phyloP scores from a whole-genome alignment of 2,888 invertebrate species.

The Drosophila mayaguana region DNA sequence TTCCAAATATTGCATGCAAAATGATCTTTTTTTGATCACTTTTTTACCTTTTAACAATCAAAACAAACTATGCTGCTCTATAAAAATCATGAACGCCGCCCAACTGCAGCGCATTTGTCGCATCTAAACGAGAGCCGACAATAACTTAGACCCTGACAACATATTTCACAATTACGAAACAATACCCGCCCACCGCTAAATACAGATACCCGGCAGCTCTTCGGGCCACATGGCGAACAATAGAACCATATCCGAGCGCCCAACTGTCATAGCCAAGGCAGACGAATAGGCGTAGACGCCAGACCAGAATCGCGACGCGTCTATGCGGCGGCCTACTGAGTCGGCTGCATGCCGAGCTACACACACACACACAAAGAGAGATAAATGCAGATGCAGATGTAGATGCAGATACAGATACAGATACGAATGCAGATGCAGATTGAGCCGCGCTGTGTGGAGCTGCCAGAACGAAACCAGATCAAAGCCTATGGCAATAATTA shows the following conservation, averaged over 20 bases:
- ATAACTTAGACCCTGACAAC: slow-evolving; percentile 68
- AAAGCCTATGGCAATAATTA: slow-evolving; percentile 79
- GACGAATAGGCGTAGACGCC: slow-evolving; percentile 60
- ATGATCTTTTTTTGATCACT: background rate
- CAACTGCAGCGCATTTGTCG: slow-evolving; percentile 65
- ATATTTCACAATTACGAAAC: slow-evolving; percentile 78
- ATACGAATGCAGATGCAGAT: slow-evolving; percentile 33
- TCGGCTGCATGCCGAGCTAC: slow-evolving; percentile 47
- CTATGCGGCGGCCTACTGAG: slow-evolving; percentile 49
- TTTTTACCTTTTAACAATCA: slow-evolving; percentile 1
- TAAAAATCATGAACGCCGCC: slow-evolving; percentile 28
- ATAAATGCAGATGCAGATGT: slow-evolving; percentile 11
- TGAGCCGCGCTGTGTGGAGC: slow-evolving; percentile 16
- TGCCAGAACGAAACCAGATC: slow-evolving; percentile 75
- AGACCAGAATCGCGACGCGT: slow-evolving; percentile 50
- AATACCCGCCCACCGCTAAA: slow-evolving; percentile 74
- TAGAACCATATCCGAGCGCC: slow-evolving; percentile 44
- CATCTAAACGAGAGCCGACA: slow-evolving; percentile 57
- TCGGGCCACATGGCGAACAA: slow-evolving; percentile 58
- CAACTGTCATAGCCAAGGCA: slow-evolving; percentile 34
- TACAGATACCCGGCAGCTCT: slow-evolving; percentile 56
- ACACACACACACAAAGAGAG: slow-evolving; percentile 2
- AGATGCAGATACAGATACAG: slow-evolving; percentile 38
- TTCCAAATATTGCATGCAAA: slow-evolving; percentile 1
- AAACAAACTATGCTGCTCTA: slow-evolving; percentile 17